Evolutionary conservation across 2,113 vertebrate genomes (phyloP).

Genomic region (Thamnophis sirtalis): DNA sequence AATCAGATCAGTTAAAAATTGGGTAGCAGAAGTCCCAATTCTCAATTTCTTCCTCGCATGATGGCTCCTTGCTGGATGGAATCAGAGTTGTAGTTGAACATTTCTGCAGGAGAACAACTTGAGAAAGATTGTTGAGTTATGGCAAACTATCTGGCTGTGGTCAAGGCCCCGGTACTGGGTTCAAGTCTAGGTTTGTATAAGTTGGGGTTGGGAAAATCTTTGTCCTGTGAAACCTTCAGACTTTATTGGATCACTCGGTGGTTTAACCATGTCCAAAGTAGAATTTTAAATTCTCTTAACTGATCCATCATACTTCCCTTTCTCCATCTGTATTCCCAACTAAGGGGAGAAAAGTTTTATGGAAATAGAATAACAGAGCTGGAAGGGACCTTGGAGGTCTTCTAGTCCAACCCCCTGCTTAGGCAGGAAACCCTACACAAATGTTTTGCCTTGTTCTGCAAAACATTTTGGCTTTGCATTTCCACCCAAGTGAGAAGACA

Average conservation of each 20-base stretch:
- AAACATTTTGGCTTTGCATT: not conserved
- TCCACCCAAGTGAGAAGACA: not conserved
- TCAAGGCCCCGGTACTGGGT: not conserved
- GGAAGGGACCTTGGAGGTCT: no score
- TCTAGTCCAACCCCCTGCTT: no score
- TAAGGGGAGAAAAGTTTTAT: not conserved
- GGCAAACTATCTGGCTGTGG: not conserved
- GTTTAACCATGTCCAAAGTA: rapidly evolving
- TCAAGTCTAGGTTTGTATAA: not conserved
- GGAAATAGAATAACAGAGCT: not conserved
- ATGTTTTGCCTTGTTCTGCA: not conserved
- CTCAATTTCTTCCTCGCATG: not conserved
- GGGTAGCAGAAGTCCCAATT: not conserved
- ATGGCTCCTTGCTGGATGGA: not conserved
- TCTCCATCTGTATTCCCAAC: not conserved
- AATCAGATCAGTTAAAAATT: not conserved
- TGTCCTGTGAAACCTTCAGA: not conserved
- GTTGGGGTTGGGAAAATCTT: not conserved
- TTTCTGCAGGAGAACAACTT: not conserved
- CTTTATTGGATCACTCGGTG: not conserved
- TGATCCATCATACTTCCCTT: not conserved
- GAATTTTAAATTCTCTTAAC: not conserved
- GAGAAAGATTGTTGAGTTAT: not conserved
- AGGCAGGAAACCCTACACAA: no score
- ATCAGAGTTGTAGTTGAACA: not conserved